Evolutionary conservation across 2,797 vertebrate genomes (phyloP).

Genomic region (Micropoecilia bifurca): DNA sequence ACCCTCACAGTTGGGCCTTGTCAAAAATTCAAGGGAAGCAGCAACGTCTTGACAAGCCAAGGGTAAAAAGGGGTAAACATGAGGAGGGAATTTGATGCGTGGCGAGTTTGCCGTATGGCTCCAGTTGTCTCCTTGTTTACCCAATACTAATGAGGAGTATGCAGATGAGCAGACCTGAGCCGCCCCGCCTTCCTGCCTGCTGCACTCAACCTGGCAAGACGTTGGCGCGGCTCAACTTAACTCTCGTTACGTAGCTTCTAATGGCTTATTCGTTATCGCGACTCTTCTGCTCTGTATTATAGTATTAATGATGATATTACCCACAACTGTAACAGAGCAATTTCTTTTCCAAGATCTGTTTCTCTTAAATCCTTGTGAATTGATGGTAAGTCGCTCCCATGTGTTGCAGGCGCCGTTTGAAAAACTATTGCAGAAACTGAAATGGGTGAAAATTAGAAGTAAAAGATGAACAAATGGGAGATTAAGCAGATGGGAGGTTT

Average conservation of each 20-base stretch:
- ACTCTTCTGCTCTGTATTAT: conserved; percentile 19
- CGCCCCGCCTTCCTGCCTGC: conserved; percentile 30
- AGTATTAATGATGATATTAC: conserved; percentile 24
- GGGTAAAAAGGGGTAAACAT: conserved; percentile 79
- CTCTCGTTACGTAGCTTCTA: conserved; percentile 43
- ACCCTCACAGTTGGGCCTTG: conserved; percentile 48
- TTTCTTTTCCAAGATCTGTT: conserved; percentile 32
- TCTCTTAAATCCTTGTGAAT: conserved; percentile 2
- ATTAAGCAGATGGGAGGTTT: conserved; percentile 24
- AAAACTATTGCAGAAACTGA: conserved; percentile 7
- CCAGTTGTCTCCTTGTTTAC: conserved; percentile 75
- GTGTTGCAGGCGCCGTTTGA: conserved; percentile 24
- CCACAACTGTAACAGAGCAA: not conserved
- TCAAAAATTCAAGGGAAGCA: conserved; percentile 60
- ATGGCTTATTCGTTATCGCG: conserved; percentile 3
- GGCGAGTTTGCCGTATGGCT: conserved; percentile 75
- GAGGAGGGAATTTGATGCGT: conserved; percentile 81
- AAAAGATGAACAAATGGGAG: conserved; percentile 5
- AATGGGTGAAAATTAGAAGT: conserved; percentile 16
- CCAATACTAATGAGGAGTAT: conserved; percentile 80
- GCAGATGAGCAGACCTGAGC: conserved; percentile 73
- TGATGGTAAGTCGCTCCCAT: not conserved
- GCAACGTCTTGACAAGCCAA: conserved; percentile 67
- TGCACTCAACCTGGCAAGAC: conserved; percentile 34
- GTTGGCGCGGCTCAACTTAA: conserved; percentile 20